Evolutionary conservation across 1,140 invertebrate species (phyloP), one percentile per base, ranked within the genome.

Genomic region (Pogonomyrmex californicus): DNA sequence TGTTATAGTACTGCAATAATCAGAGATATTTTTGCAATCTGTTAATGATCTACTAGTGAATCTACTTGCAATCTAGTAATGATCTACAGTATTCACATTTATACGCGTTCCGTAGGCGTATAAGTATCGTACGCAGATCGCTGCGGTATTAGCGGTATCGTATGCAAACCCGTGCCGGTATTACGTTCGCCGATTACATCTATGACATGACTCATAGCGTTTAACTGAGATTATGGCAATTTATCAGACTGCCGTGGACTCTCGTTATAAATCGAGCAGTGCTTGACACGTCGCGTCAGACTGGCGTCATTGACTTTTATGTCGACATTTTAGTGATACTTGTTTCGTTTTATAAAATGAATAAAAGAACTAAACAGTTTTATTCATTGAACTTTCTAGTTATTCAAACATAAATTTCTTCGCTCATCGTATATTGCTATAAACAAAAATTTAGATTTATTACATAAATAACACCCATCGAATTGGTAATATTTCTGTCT

Each of bases 151-250:
- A 23, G 23, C 23, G 23, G 41, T 66, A 85, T 71, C 14, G 17
- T 30, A 65, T 30, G 49, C 68, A 54, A 23, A 77, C 14, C 12
- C 38, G 51, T 10, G 14, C 23, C n/a, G n/a, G 49, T 65, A 33
- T 85, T 68, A 49, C 33, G 30, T 76, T 77, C 70, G 30, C 23
- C 51, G 81, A 68, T 83, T 63, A 73, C 78, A 81, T 87, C 54
- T 49, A 60, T 65, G 87, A 66, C 73, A 66, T 63, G 82, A 91
- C 76, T 90, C 71, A 91, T 38, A 73, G 54, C 75, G 81, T 87
- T 90, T 87, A 90, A 73, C 73, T 23, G 54, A 78, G 89, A 90
- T 87, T 85, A 78, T 60, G 47, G 77, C 81, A 85, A 87, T 88
- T 90, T 88, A 91, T 90, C 77, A 71, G 38, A 47, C 38, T 62